Conservation (phyloP, 2,113 vertebrate genomes). For the Oncorhynchus keta region DNA sequence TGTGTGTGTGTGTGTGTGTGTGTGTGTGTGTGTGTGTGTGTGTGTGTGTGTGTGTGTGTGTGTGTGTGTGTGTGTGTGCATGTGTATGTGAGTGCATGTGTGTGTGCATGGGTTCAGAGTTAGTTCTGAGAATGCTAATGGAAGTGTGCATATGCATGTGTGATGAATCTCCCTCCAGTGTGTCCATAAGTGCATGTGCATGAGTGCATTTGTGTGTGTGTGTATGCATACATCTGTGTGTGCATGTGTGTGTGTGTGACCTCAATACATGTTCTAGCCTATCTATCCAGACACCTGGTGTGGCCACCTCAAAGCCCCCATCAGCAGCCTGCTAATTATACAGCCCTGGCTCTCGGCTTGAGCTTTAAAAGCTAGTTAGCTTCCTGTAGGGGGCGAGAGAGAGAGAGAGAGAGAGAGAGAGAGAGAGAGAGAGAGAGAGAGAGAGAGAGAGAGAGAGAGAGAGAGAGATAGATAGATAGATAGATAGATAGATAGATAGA, state of each 20-base stretch:
- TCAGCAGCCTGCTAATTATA: neutral
- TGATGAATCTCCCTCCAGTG: neutral
- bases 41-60: slow-evolving; percentile 1
- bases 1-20: neutral
- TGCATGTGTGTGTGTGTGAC: neutral
- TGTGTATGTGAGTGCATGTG: neutral
- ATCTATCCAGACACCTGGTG: neutral
- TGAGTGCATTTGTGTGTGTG: neutral
- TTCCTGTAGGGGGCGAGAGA: neutral
- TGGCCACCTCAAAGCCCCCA: neutral
- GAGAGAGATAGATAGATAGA: neutral
- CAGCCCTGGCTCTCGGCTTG: neutral
- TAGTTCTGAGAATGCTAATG: neutral
- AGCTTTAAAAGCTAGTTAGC: neutral
- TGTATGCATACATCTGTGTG: rapidly evolving
- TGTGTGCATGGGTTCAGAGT: neutral
- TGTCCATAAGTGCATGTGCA: neutral
- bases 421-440: neutral
- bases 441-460: neutral
- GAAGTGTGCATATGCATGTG: neutral
- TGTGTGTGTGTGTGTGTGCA: neutral
- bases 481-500: neutral
- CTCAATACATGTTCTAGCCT: too few species aligned
- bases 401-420: neutral
- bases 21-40: neutral